Conservation (phyloP, 2,797 vertebrate genomes). For the Lepus townsendii region DNA sequence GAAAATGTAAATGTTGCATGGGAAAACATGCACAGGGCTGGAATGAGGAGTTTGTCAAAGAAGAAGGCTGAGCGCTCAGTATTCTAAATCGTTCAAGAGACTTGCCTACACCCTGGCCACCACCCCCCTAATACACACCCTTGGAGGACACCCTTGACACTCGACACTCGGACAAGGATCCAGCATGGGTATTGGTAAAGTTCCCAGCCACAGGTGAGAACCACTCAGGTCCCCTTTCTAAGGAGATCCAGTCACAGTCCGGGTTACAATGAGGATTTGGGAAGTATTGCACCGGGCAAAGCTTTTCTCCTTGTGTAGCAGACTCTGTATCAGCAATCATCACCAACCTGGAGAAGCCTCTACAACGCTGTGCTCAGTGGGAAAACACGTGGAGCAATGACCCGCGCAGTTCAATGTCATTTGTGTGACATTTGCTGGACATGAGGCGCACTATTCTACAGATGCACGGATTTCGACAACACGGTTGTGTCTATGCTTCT, state of each 20-base stretch:
- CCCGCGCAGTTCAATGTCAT: too few relatives aligned
- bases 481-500: too few relatives aligned
- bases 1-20: not conserved
- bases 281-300: not conserved
- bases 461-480: too few relatives aligned
- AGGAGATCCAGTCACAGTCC: not conserved
- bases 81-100: not conserved
- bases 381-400: not conserved
- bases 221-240: not conserved
- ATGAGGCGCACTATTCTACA: too few relatives aligned
- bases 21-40: not conserved
- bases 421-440: too few relatives aligned
- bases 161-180: too few relatives aligned
- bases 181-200: accelerated
- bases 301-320: not conserved
- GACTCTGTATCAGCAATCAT: not conserved
- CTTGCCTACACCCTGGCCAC: not conserved
- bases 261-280: not conserved
- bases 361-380: not conserved
- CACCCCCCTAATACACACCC: not conserved
- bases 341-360: not conserved
- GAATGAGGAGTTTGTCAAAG: not conserved
- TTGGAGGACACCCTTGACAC: too few relatives aligned
- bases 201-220: not conserved
- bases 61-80: not conserved